Evolutionary conservation across 2,888 invertebrate species (phyloP).

Genomic region (Synanthedon andrenaeformis): DNA sequence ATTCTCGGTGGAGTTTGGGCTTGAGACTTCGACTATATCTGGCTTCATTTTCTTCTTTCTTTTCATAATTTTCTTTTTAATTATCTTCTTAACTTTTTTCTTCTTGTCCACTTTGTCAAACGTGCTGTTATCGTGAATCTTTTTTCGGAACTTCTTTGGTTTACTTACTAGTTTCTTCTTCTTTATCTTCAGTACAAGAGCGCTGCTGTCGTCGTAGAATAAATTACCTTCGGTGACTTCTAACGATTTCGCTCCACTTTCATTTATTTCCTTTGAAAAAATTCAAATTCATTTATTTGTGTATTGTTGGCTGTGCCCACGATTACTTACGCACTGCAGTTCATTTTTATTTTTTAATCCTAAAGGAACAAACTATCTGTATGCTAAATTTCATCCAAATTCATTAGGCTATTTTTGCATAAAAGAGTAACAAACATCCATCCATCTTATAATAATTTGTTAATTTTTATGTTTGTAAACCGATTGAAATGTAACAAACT

Average conservation of each 20-base stretch:
- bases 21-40: background rate
- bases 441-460: too few relatives aligned
- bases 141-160: background rate
- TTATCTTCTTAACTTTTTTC: background rate
- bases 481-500: too few relatives aligned
- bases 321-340: too few relatives aligned
- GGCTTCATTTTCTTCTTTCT: background rate
- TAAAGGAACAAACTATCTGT: too few relatives aligned
- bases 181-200: background rate
- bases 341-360: too few relatives aligned
- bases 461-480: too few relatives aligned
- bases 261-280: background rate
- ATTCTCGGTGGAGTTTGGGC: constrained; percentile 1
- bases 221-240: background rate
- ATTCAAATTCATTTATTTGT: too few relatives aligned
- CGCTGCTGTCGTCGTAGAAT: background rate
- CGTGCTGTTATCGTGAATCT: background rate
- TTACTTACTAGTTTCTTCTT: background rate
- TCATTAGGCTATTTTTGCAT: too few relatives aligned
- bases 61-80: background rate
- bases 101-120: too few relatives aligned
- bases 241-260: background rate
- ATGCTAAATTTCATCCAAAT: too few relatives aligned
- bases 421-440: too few relatives aligned
- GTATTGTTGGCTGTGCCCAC: too few relatives aligned